Evolutionary conservation across 2,797 vertebrate genomes (phyloP).

Genomic region (Acanthiza pusilla): DNA sequence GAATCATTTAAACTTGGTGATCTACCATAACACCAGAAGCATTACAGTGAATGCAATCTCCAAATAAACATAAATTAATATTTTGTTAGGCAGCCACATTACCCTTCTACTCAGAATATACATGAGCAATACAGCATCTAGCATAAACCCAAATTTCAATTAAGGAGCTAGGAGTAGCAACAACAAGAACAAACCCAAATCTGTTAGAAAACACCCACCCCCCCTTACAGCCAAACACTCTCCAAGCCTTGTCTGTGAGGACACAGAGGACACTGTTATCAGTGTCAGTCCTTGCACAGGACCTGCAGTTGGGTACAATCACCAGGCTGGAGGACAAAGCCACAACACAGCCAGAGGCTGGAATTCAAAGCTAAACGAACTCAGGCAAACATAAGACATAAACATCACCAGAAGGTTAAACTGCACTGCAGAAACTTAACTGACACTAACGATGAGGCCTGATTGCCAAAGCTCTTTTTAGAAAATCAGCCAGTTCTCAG

Average conservation of each 20-base stretch:
- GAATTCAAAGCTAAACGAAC: not conserved
- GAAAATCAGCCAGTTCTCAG: not conserved
- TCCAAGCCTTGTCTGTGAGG: not conserved
- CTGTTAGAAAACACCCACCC: not conserved
- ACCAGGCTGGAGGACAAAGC: not conserved
- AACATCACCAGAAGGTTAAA: not conserved
- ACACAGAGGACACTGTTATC: not conserved
- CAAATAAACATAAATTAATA: not conserved
- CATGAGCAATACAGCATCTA: not conserved
- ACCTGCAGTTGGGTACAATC: not conserved
- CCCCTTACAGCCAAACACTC: not conserved
- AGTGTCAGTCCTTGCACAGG: not conserved
- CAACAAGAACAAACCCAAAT: not conserved
- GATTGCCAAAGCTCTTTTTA: not conserved
- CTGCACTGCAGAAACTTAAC: not conserved
- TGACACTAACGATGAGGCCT: not conserved
- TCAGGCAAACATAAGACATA: not conserved
- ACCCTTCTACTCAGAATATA: not conserved
- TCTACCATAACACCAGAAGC: not conserved
- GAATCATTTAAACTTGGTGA: not conserved
- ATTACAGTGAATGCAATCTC: not conserved
- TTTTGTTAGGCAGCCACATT: not conserved
- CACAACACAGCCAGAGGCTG: not conserved
- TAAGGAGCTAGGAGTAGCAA: not conserved
- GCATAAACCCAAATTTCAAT: not conserved